Percentiles rank a stretch among this genome's conserved stretches.
phyloP scores from a whole-genome alignment of 1,140 invertebrate genomes.

The Neelides sp. region DNA sequence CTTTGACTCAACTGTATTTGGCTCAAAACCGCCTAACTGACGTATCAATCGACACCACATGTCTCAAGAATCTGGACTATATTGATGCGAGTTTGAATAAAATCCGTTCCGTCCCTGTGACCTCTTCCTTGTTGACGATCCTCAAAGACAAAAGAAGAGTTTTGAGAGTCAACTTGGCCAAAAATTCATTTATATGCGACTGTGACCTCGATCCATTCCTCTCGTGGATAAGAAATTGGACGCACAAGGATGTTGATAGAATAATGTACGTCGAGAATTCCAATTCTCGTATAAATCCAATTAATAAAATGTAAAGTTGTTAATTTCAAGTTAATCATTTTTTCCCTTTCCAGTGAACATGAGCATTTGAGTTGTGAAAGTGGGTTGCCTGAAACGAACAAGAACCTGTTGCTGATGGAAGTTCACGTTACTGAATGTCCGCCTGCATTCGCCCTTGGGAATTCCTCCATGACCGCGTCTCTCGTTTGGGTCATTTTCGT shows the following conservation, averaged over 20 bases:
- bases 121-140: conserved; percentile 48
- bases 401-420: conserved; percentile 36
- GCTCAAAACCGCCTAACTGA: conserved; percentile 50
- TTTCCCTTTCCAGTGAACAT: conserved; percentile 34
- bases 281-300: too few relatives aligned
- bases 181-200: conserved; percentile 56
- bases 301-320: too few relatives aligned
- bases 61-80: conserved; percentile 51
- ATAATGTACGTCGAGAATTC: conserved; percentile 18
- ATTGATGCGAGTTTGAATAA: conserved; percentile 58
- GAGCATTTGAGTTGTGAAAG: conserved; percentile 36
- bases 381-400: conserved; percentile 31
- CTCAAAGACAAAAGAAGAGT: conserved; percentile 36
- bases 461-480: conserved; percentile 31
- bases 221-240: conserved; percentile 44
- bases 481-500: conserved; percentile 35
- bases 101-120: conserved; percentile 45
- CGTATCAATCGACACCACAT: conserved; percentile 50
- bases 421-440: conserved; percentile 32
- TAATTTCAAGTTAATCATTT: background rate
- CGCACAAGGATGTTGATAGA: conserved; percentile 47
- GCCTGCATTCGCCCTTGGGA: conserved; percentile 9
- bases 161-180: conserved; percentile 52
- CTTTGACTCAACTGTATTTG: conserved; percentile 53
- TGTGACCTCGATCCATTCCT: conserved; percentile 48